phyloP scores from a whole-genome alignment of 1,140 invertebrate species.

The Panonychus citri region DNA sequence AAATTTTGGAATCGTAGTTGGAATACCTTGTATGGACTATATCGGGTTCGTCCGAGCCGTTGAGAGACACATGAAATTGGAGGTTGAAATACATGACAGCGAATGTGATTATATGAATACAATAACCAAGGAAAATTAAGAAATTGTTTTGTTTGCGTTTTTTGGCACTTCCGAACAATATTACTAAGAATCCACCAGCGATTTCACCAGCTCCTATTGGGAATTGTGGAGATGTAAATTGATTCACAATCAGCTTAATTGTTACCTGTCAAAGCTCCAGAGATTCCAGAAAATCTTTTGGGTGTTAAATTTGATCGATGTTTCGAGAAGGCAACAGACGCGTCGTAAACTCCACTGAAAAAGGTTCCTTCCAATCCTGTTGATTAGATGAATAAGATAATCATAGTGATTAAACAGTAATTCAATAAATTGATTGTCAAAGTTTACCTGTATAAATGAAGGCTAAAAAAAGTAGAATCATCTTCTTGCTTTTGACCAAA shows the following conservation, averaged over 20 bases:
- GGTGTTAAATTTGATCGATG: slow-evolving; percentile 2
- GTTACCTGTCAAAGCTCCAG: neutral
- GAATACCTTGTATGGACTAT: slow-evolving; percentile 30
- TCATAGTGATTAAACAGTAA: neutral
- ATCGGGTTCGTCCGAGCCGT: slow-evolving; percentile 30
- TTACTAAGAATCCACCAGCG: neutral
- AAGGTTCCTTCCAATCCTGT: slow-evolving; percentile 33
- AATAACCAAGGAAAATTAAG: slow-evolving; percentile 62
- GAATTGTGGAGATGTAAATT: neutral
- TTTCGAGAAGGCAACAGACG: slow-evolving; percentile 58
- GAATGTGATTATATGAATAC: slow-evolving; percentile 52
- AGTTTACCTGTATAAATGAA: neutral
- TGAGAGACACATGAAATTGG: slow-evolving; percentile 48
- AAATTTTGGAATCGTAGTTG: too few relatives aligned
- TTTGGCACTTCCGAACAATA: slow-evolving; percentile 36
- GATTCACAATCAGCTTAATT: neutral
- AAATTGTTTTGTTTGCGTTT: slow-evolving; percentile 37
- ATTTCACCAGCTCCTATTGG: neutral
- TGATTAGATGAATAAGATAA: neutral
- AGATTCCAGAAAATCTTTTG: neutral
- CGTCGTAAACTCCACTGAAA: slow-evolving; percentile 79
- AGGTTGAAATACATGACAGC: slow-evolving; percentile 66
- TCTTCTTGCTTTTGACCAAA: slow-evolving; percentile 22
- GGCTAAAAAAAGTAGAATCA: slow-evolving; percentile 24
- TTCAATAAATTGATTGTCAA: neutral